Evolutionary conservation across 2,113 vertebrate genomes (phyloP).

Genomic region (Cynopterus brachyotis): DNA sequence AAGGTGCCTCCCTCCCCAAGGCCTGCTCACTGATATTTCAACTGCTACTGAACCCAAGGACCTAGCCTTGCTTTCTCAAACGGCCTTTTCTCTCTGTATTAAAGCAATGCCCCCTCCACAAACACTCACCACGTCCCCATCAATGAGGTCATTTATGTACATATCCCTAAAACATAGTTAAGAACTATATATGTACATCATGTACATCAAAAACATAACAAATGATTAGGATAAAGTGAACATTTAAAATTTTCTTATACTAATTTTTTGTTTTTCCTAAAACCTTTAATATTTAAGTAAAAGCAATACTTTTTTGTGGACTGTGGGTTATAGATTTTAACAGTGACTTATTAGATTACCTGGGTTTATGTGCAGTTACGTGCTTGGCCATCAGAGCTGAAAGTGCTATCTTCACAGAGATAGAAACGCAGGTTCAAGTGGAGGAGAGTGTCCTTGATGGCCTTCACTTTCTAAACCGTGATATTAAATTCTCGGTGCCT

Average conservation of each 20-base stretch:
- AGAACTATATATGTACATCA: background rate
- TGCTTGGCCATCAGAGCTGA: background rate
- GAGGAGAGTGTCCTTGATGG: background rate
- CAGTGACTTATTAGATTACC: background rate
- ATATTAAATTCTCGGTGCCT: background rate
- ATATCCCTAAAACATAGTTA: background rate
- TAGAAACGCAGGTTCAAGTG: background rate
- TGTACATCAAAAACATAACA: background rate
- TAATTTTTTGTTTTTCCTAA: background rate
- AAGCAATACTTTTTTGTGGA: background rate
- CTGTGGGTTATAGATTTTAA: background rate
- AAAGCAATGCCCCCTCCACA: background rate
- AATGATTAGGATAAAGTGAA: background rate
- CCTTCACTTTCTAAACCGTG: background rate
- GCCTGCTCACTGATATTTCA: background rate
- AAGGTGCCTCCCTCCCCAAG: background rate
- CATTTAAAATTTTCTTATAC: background rate
- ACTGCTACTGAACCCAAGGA: background rate
- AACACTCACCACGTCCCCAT: background rate
- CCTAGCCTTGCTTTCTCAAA: background rate
- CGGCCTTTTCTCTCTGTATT: background rate
- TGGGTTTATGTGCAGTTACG: background rate
- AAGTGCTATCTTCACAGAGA: background rate
- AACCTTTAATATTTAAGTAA: background rate
- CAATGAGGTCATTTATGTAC: background rate